A percentile compares a stretch with the other conserved stretches of the same genome.
Evolutionary conservation across 2,113 vertebrate species (phyloP).

Genomic region (Spea multiplicata): DNA sequence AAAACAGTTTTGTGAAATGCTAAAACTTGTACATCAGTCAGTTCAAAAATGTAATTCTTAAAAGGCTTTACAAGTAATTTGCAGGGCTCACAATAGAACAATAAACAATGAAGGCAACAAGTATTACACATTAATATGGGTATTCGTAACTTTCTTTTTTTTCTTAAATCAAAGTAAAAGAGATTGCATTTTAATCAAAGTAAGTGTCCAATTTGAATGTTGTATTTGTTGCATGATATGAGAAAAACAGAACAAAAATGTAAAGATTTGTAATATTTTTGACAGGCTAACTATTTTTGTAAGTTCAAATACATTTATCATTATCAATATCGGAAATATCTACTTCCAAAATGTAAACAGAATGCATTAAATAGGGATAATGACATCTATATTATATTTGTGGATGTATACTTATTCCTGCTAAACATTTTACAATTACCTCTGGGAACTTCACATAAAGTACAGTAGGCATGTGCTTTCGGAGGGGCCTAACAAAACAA

Average conservation of each 20-base stretch:
- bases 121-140: not conserved
- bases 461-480: too few species aligned
- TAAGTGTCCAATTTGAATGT: not conserved
- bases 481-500: too few species aligned
- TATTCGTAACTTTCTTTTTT: not conserved
- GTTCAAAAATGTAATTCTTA: constrained; percentile 29
- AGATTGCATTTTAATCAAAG: not conserved
- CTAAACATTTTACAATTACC: too few species aligned
- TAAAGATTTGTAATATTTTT: too few species aligned
- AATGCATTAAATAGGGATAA: too few species aligned
- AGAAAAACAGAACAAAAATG: too few species aligned
- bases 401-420: not conserved
- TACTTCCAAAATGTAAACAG: too few species aligned
- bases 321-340: too few species aligned
- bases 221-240: not conserved
- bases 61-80: constrained; percentile 29
- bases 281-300: too few species aligned
- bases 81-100: not conserved
- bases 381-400: not conserved
- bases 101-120: not conserved
- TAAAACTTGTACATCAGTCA: constrained; percentile 15
- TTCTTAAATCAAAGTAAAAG: not conserved
- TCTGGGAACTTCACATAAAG: too few species aligned
- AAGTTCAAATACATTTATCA: too few species aligned
- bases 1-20: constrained; percentile 34